Conservation (phyloP, 2,888 invertebrate species). For the Epirrhoe alternata region DNA sequence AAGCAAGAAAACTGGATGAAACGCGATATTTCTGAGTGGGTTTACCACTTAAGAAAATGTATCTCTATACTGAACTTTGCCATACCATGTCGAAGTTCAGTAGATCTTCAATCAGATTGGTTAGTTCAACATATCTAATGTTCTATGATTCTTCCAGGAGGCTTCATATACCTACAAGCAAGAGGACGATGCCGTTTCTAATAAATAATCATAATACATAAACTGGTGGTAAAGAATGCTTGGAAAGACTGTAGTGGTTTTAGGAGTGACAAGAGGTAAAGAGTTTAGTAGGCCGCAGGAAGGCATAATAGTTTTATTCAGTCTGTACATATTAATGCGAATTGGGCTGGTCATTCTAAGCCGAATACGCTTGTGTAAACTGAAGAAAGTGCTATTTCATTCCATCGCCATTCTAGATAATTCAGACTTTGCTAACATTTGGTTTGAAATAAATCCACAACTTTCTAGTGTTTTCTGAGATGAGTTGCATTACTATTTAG, state of each 20-base stretch:
- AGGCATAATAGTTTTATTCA: neutral
- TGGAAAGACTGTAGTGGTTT: neutral
- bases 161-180: too few species aligned
- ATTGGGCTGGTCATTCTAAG: neutral
- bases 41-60: slow-evolving; percentile 8
- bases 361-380: neutral
- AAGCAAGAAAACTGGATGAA: slow-evolving; percentile 21
- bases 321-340: neutral
- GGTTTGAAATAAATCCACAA: slow-evolving; percentile 1
- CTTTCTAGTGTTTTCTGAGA: slow-evolving; percentile 6
- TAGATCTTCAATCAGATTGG: too few species aligned
- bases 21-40: slow-evolving; percentile 11
- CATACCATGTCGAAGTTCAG: neutral
- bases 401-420: slow-evolving; percentile 1
- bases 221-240: neutral
- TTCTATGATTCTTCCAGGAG: too few species aligned
- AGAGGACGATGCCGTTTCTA: too few species aligned
- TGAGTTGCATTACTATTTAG: slow-evolving; percentile 10
- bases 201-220: too few species aligned
- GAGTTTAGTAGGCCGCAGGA: neutral
- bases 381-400: slow-evolving; percentile 18
- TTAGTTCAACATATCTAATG: too few species aligned
- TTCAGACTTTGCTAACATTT: neutral
- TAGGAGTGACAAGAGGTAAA: neutral
- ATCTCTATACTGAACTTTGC: neutral